Evolutionary conservation across 2,113 vertebrate species (phyloP), one percentile per base, ranked within the genome.

Genomic region (Cyphomyrus discorhynchus): DNA sequence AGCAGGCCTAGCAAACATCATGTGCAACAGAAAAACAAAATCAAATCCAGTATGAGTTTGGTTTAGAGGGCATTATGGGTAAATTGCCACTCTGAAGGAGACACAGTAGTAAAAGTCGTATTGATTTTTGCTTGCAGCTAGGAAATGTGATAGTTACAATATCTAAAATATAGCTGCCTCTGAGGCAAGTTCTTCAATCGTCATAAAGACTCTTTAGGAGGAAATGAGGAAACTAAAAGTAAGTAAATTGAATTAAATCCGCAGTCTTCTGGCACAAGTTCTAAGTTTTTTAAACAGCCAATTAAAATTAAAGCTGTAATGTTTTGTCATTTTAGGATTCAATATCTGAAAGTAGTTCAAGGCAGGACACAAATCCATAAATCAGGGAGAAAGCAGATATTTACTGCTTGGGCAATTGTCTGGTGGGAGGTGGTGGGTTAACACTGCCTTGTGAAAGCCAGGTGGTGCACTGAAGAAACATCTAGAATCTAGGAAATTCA

Each of bases 381-480:
- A 19, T 15, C 31, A 35, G 31, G 70, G 70, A 74, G 35, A 80
- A 42, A 80, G 6, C 15, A 19, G 74, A 8, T 31, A 70, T 80
- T 42, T 80, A 80, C 74, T 17, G 74, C 42, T 80, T 39, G 5
- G 35, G 35, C 15, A 7, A 3, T 17, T 77, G 35, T 77, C 35
- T 70, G 62, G 62, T 70, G 9, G 62, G 10, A 27, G 62, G 56
- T 10, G 62, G 62, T 15, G 62, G 62, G n/a, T 70, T 31, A 42
- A 80, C 13, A 77, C 74, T 66, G 49, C 21, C 56, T 70, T 62
- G 62, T 89, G 70, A 85, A 90, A 84, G 92, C 89, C 89, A 91
- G 87, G 83, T 91, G 87, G 35, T 91, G 85, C 85, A 91, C 85
- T 90, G 70, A 83, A 93, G 91, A 93, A 53, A 91, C 53, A 27